phyloP scores from a whole-genome alignment of 2,797 vertebrate species.

The Phyllotis vaccarum region DNA sequence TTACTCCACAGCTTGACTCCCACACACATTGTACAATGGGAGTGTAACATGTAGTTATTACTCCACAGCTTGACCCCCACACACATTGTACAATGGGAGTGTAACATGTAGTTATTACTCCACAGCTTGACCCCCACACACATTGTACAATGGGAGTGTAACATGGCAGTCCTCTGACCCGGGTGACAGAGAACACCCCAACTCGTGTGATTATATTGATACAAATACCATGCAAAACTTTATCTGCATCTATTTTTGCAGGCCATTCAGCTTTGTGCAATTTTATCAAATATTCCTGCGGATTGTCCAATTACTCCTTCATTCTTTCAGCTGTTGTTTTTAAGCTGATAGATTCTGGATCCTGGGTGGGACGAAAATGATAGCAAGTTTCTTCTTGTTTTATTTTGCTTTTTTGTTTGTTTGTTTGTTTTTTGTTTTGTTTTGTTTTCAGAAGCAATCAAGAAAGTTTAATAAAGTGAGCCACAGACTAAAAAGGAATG shows the following conservation, averaged over 20 bases:
- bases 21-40: not conserved
- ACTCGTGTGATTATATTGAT: not conserved
- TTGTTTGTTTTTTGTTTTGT: not conserved
- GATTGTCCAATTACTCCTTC: not conserved
- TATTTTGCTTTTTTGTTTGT: not conserved
- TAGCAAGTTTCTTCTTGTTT: not conserved
- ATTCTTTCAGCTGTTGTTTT: not conserved
- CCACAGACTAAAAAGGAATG: not conserved
- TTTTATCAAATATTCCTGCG: too few species aligned
- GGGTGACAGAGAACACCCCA: not conserved
- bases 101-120: not conserved
- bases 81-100: not conserved
- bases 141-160: not conserved
- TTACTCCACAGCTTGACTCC: conserved; percentile 17
- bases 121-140: not conserved
- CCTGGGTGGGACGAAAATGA: not conserved
- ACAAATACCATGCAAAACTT: not conserved
- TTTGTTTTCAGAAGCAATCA: not conserved
- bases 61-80: not conserved
- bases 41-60: too few species aligned
- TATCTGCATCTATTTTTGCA: not conserved
- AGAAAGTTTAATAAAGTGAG: not conserved
- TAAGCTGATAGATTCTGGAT: not conserved
- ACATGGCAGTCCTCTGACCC: not conserved
- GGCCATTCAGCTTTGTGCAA: not conserved